Evolutionary conservation across 2,113 vertebrate species (phyloP), one percentile per base, ranked within the genome.

Genomic region (human): DNA sequence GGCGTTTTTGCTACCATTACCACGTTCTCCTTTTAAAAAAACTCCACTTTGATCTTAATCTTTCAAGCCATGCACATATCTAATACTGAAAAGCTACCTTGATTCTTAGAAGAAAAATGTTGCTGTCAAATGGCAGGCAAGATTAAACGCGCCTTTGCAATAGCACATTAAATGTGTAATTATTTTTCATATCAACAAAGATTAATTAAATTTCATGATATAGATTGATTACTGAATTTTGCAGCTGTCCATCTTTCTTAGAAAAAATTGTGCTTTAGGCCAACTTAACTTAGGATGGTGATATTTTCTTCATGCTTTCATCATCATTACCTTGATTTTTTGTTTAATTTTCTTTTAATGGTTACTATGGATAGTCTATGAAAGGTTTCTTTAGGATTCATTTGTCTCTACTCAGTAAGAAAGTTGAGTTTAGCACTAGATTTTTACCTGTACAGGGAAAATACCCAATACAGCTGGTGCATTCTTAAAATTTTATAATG

Each of bases 151-250:
- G 98, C 92, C 86, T 98, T 98, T 98, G 94, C 97, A 98, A 97
- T 38, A 98, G 95, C 98, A 98, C 85, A 97, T 96, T 98, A 98
- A 98, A 98, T 98, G 96, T 98, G 89, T 96, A 97, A 98, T 98
- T 98, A 98, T 98, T 98, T 98, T 98, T 98, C 95, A 96, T 98
- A 97, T 97, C 97, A 97, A 96, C 94, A 96, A 98, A 97, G 93
- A 98, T 97, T 98, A 98, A 98, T 98, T 98, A 97, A 90, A 97
- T 97, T 97, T 96, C 45, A 97, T 89, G 95, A 96, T 98, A 97
- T 64, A 98, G 98, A 98, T 68, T 97, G 95, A 98, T 98, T 94
- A 96, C 76, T 94, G 96, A 98, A 98, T 94, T 98, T 99, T 91
- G 68, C 32, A 97, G 95, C 82, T 98, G 97, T 97, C 93, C 96